Conservation (phyloP, 2,113 vertebrate genomes). For the Cheilinus undulatus region DNA sequence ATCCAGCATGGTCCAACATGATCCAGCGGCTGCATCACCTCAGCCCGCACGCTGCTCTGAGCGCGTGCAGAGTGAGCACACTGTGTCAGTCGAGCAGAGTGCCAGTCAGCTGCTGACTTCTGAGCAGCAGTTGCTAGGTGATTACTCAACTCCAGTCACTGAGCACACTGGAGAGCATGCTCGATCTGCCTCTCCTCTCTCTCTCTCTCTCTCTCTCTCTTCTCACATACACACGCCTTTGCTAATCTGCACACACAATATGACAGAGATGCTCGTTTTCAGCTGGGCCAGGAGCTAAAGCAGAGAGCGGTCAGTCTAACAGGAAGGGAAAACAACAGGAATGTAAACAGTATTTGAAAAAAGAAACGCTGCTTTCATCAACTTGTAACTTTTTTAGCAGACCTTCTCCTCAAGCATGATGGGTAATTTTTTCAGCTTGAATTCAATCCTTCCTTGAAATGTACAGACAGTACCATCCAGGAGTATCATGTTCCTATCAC, state of each 20-base stretch:
- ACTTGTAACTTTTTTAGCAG: not conserved
- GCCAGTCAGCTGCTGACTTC: conserved; percentile 75
- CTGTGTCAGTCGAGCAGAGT: conserved; percentile 45
- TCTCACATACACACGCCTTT: not conserved
- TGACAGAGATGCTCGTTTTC: conserved; percentile 23
- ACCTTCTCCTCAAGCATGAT: not conserved
- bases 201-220: conserved; percentile 21
- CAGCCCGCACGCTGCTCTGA: conserved; percentile 27
- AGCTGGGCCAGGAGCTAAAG: conserved; percentile 15
- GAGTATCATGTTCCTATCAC: conserved; percentile 17
- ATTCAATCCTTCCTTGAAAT: not conserved
- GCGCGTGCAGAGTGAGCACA: conserved; percentile 36
- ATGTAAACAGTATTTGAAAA: not conserved
- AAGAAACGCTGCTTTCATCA: not conserved
- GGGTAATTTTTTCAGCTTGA: conserved; percentile 2
- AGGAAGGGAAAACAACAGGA: not conserved
- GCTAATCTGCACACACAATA: conserved; percentile 25
- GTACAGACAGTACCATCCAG: conserved; percentile 3
- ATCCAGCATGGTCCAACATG: conserved; percentile 39
- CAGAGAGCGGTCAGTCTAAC: not conserved
- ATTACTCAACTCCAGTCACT: conserved; percentile 74
- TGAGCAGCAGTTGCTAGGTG: conserved; percentile 86
- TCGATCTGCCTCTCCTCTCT: conserved; percentile 25
- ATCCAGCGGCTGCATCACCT: conserved; percentile 18
- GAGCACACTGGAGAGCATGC: conserved; percentile 51